phyloP scores from a whole-genome alignment of 1,140 invertebrate genomes.

The Drosophila ambigua region DNA sequence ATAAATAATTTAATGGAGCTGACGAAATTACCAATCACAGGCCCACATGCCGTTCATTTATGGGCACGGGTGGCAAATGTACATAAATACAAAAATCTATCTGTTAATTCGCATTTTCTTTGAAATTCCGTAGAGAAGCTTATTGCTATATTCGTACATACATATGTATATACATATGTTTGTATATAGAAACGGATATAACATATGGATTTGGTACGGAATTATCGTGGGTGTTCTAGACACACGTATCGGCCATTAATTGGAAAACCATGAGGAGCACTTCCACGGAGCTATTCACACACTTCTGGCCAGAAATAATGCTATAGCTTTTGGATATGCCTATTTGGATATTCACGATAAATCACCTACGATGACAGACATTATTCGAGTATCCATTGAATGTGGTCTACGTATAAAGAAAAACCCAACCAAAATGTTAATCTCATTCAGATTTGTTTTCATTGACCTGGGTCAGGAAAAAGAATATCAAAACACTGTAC shows the following conservation, averaged over 20 bases:
- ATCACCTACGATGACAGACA: neutral
- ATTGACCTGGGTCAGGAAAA: constrained; percentile 30
- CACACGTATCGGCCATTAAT: constrained; percentile 65
- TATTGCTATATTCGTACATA: constrained; percentile 21
- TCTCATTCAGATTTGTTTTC: constrained; percentile 18
- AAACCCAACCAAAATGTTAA: constrained; percentile 1
- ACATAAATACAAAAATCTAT: constrained; percentile 9
- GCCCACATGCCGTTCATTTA: constrained; percentile 47
- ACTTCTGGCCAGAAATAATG: neutral
- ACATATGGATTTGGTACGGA: constrained; percentile 30
- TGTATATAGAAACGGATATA: constrained; percentile 5
- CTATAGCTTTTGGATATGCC: too few species aligned
- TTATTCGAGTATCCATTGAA: neutral
- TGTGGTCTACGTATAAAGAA: constrained; percentile 14
- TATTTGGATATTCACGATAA: too few species aligned
- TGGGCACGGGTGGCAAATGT: constrained; percentile 30
- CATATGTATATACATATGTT: neutral
- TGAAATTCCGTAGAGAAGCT: constrained; percentile 63
- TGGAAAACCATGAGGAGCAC: constrained; percentile 37
- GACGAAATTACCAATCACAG: constrained; percentile 25
- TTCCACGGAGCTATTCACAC: constrained; percentile 27
- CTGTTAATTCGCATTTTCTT: constrained; percentile 61
- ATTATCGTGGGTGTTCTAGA: constrained; percentile 54
- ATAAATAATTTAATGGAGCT: constrained; percentile 69
- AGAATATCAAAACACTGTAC: too few species aligned